Conservation (phyloP, 2,113 vertebrate genomes). For the Motacilla alba region DNA sequence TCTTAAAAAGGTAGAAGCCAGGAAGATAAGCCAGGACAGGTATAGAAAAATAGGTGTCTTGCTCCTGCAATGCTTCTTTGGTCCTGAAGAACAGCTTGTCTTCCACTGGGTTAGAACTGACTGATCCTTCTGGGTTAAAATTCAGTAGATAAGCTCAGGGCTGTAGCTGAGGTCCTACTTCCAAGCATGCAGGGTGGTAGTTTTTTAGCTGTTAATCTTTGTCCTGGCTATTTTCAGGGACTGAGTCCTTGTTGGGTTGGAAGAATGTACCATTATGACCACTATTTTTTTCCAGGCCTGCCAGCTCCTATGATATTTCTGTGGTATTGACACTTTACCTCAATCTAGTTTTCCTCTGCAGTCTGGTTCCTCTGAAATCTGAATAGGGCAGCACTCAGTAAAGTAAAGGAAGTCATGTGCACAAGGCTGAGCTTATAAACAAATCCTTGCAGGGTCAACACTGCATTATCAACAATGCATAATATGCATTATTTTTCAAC, state of each 20-base stretch:
- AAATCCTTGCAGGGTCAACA: background rate
- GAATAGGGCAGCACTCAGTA: background rate
- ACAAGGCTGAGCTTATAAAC: background rate
- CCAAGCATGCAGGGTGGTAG: background rate
- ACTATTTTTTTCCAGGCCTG: background rate
- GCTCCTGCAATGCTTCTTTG: background rate
- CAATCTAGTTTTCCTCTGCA: background rate
- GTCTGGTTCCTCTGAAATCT: background rate
- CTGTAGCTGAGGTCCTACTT: background rate
- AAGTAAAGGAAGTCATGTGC: background rate
- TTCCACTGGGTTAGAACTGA: background rate
- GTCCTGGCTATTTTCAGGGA: background rate
- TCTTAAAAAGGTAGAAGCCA: background rate
- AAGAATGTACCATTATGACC: background rate
- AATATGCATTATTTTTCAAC: background rate
- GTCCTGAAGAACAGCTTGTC: background rate
- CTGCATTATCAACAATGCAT: background rate
- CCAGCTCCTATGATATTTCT: background rate
- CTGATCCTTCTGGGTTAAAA: background rate
- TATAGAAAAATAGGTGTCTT: background rate
- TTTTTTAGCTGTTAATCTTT: background rate
- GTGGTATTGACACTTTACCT: background rate
- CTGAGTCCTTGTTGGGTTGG: background rate
- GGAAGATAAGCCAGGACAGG: background rate
- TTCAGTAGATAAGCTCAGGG: background rate